phyloP scores from a whole-genome alignment of 1,140 invertebrate genomes.

The Drosophila melanogaster region DNA sequence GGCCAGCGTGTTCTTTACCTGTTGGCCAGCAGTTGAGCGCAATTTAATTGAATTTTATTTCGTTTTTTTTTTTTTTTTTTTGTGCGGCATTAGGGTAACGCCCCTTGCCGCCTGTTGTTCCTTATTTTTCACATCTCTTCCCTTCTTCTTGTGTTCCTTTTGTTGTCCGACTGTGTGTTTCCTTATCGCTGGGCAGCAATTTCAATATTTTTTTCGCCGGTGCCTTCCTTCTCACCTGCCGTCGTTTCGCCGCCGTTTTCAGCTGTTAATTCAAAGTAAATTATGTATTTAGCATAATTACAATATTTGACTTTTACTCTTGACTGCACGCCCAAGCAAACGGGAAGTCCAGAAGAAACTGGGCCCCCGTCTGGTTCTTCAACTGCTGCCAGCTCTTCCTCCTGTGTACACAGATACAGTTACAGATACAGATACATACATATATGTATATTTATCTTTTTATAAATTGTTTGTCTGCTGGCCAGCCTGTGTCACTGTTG shows the following conservation, averaged over 20 bases:
- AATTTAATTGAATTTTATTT: constrained; percentile 82
- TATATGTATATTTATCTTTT: constrained; percentile 59
- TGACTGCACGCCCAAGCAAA: constrained; percentile 67
- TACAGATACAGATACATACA: too few relatives aligned
- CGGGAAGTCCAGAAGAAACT: constrained; percentile 7
- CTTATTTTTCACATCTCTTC: background rate
- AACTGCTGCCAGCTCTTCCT: constrained; percentile 7
- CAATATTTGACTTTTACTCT: constrained; percentile 83
- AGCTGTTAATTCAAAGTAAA: constrained; percentile 83
- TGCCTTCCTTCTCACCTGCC: constrained; percentile 27
- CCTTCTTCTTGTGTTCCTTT: background rate
- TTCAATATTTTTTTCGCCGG: constrained; percentile 58
- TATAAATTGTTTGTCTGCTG: constrained; percentile 39
- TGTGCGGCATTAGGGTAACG: constrained; percentile 74
- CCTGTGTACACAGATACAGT: constrained; percentile 15
- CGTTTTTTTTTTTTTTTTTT: constrained; percentile 70
- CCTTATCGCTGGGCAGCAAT: constrained; percentile 59
- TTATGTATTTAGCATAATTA: constrained; percentile 83
- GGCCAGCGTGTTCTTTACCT: constrained; percentile 35
- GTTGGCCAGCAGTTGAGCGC: constrained; percentile 61
- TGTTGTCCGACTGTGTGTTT: constrained; percentile 12
- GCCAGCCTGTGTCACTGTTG: constrained; percentile 4
- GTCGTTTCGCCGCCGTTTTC: constrained; percentile 47
- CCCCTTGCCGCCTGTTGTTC: constrained; percentile 41
- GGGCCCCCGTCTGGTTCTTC: constrained; percentile 2